Evolutionary conservation across 2,113 vertebrate species (phyloP), one percentile per base, ranked within the genome.

Genomic region (Mormyrus iriodes): DNA sequence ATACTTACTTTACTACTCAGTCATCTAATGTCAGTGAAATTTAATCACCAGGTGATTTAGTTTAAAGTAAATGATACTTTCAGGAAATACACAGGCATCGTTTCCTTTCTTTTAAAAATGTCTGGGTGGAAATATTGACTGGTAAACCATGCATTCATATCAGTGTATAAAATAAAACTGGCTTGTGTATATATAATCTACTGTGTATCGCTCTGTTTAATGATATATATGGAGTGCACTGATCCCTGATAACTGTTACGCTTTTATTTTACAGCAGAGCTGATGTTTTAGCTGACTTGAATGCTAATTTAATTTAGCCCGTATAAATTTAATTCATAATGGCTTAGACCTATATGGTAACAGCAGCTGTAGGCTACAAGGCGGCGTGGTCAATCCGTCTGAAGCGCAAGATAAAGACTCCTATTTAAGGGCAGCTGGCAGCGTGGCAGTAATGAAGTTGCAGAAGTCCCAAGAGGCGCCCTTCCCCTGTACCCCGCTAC

Each of bases 331-430:
- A 35, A 79, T 79, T 79, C 73, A 42, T 79, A 79, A 39, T 79
- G 73, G 35, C 35, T 5, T 79, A 79, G 73, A 35, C n/a, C 73
- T 79, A 79, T 79, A 42, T 79, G 35, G 35, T 35, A 79, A 79
- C 73, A 79, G 73, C 73, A 79, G 73, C 73, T 39, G 73, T 79
- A 79, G 73, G 61, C 61, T 69, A 69, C n/a, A 19, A 17, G 17
- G 73, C 73, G 73, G 73, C 73, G 73, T 79, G 73, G 73, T 79
- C 73, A 79, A 79, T 79, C 35, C 73, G 35, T 79, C 73, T 79
- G 35, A 79, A 79, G 73, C 73, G 10, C 73, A 19, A 79, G 73
- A 79, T 79, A 79, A 79, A 79, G 73, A 79, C 31, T 42, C 15
- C 73, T 79, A 39, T 79, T n/a, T 35, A 79, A 79, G 31, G 73